Conservation (phyloP, 1,140 invertebrate species). For the Drosophila murphyi region DNA sequence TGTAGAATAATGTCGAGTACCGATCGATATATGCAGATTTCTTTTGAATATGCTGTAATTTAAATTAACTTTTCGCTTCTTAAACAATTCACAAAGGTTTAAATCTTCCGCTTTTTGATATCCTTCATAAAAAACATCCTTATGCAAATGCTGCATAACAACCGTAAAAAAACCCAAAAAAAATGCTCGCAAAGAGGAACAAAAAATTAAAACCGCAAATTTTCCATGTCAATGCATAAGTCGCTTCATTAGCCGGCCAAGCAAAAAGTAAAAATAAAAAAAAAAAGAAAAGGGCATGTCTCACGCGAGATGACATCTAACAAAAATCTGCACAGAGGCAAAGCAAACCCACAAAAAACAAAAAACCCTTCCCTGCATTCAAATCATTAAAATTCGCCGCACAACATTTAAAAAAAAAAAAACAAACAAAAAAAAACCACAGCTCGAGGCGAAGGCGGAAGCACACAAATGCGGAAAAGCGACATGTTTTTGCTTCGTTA, state of each 20-base stretch:
- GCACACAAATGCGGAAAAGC: constrained; percentile 59
- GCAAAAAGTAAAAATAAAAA: constrained; percentile 17
- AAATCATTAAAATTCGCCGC: constrained; percentile 67
- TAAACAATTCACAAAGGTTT: too few species aligned
- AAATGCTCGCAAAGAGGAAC: constrained; percentile 35
- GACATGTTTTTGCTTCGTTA: constrained; percentile 78
- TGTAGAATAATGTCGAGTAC: too few species aligned
- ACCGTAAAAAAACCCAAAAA: constrained; percentile 64
- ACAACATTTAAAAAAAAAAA: constrained; percentile 15
- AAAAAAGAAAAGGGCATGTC: constrained; percentile 43
- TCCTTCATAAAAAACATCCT: constrained; percentile 3
- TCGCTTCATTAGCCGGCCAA: constrained; percentile 74
- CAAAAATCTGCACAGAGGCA: constrained; percentile 45
- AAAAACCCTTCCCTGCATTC: constrained; percentile 38
- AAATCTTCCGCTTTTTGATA: constrained; percentile 16
- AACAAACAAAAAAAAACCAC: constrained; percentile 33
- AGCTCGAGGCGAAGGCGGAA: constrained; percentile 9
- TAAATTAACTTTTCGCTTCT: too few species aligned
- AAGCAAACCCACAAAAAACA: constrained; percentile 6
- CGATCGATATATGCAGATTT: too few species aligned
- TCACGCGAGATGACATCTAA: constrained; percentile 67
- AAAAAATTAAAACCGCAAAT: constrained; percentile 65
- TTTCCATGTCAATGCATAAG: constrained; percentile 82
- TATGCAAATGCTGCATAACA: constrained; percentile 70
- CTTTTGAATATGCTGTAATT: too few species aligned